phyloP scores from a whole-genome alignment of 2,113 vertebrate genomes.

The Cololabis saira region DNA sequence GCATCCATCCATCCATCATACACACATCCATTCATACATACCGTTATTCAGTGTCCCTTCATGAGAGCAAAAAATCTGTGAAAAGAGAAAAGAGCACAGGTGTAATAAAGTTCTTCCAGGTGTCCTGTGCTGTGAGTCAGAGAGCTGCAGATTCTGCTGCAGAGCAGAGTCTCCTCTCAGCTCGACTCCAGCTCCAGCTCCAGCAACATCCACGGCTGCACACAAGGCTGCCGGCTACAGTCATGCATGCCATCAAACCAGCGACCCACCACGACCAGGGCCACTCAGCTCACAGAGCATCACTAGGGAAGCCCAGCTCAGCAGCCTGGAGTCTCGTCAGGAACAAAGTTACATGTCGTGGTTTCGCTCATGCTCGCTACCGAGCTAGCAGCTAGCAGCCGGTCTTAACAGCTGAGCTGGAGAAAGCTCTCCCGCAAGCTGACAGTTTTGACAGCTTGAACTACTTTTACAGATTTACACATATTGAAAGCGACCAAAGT shows the following conservation, averaged over 20 bases:
- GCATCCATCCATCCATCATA: too few species aligned
- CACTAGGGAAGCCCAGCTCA: too few species aligned
- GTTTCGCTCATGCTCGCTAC: conserved; percentile 5
- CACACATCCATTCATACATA: too few species aligned
- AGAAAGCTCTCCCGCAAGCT: not conserved
- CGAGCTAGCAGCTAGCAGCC: conserved; percentile 57
- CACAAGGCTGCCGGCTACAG: conserved; percentile 53
- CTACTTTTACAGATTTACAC: fast-evolving
- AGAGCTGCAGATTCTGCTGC: conserved; percentile 25
- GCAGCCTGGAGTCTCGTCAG: too few species aligned
- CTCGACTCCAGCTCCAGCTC: conserved; percentile 39
- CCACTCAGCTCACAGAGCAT: not conserved
- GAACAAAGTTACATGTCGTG: too few species aligned
- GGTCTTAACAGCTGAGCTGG: not conserved
- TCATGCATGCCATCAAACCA: conserved; percentile 61
- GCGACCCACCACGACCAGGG: not conserved
- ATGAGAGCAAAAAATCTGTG: conserved; percentile 44
- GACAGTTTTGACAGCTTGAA: not conserved
- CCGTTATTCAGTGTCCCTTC: conserved; percentile 43
- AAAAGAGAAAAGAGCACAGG: too few species aligned
- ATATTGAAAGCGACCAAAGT: fast-evolving
- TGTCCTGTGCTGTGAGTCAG: too few species aligned
- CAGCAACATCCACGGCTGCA: too few species aligned
- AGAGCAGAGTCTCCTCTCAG: conserved; percentile 28
- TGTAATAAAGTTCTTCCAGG: too few species aligned